Conservation (phyloP, 1,140 invertebrate genomes). For the Eulimnadia texana region DNA sequence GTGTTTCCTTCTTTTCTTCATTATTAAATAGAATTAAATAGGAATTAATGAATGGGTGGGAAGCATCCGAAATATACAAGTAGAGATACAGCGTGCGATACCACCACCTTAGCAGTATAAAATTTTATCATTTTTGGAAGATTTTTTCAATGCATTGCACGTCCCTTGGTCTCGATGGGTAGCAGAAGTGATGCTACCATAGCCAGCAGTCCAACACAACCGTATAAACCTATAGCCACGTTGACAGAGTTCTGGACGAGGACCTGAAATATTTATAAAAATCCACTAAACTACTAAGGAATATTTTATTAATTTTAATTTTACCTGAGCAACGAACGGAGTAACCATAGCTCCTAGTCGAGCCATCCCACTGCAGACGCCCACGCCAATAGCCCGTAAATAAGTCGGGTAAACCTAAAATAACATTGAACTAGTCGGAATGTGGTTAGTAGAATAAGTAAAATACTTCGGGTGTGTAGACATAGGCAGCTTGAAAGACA, state of each 20-base stretch:
- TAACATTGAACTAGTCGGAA: too few relatives aligned
- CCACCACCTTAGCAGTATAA: too few relatives aligned
- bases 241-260: constrained; percentile 51
- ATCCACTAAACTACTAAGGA: constrained; percentile 9
- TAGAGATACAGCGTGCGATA: too few relatives aligned
- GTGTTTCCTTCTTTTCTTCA: neutral
- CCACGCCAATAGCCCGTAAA: constrained; percentile 69
- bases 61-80: neutral
- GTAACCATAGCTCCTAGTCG: constrained; percentile 82
- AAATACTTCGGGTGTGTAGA: constrained; percentile 89
- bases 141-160: constrained; percentile 40
- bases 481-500: constrained; percentile 86
- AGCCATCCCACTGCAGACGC: constrained; percentile 77
- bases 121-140: too few relatives aligned
- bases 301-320: constrained; percentile 1
- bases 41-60: too few relatives aligned
- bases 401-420: constrained; percentile 85
- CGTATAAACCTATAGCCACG: constrained; percentile 56
- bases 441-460: too few relatives aligned
- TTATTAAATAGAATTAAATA: neutral
- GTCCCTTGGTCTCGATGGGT: constrained; percentile 62
- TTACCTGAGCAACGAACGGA: constrained; percentile 81
- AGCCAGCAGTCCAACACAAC: constrained; percentile 51
- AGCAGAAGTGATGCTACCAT: constrained; percentile 55
- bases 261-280: constrained; percentile 34